Evolutionary conservation across 2,888 invertebrate species (phyloP), one percentile per base, ranked within the genome.

Genomic region (Drosophila peninsularis): DNA sequence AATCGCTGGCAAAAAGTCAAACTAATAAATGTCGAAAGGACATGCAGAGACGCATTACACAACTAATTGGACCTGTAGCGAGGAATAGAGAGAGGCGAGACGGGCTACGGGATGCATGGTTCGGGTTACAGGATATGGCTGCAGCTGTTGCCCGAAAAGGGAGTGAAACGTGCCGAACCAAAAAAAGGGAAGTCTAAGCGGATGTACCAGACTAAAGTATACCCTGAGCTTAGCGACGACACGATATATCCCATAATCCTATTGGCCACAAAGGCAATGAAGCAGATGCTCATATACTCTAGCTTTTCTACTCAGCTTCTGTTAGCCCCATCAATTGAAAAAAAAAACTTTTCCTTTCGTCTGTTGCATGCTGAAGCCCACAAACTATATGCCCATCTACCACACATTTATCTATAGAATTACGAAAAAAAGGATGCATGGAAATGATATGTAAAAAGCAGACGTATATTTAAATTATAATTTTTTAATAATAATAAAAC

Each of bases 401-500:
- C 19, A 49, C 32, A 3, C 21, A 50, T 34, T 34, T 19, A 34
- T 49, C 9, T 49, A 49, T 14, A 13, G 32, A 49, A 17, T 49
- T 19, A 19, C 4, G 7, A 19, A 19, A 32, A 32, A 47, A 32
- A 27, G 14, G 10, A 50, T 21, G 34, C 24, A 50, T 50, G 34
- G 45, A 56, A 69, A 42, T 49, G 55, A 76, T 68, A 66, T 70
- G 78, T 65, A 58, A 63, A 68, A 69, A 52, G 50, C 67, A 70
- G 73, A 67, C 68, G 62, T 70, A 66, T 75, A 78, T 85, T 70
- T 72, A 88, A 85, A 88, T 88, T 88, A 88, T 88, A 84, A 83
- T 88, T 77, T 84, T 84, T 82, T 82, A 87, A 67, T 75, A 71
- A 73, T 68, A 74, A 73, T 70, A 82, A 79, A 79, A 75, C 62